Evolutionary conservation across 2,113 vertebrate species (phyloP), one percentile per base, ranked within the genome.

Genomic region (Brienomyrus longianalis): DNA sequence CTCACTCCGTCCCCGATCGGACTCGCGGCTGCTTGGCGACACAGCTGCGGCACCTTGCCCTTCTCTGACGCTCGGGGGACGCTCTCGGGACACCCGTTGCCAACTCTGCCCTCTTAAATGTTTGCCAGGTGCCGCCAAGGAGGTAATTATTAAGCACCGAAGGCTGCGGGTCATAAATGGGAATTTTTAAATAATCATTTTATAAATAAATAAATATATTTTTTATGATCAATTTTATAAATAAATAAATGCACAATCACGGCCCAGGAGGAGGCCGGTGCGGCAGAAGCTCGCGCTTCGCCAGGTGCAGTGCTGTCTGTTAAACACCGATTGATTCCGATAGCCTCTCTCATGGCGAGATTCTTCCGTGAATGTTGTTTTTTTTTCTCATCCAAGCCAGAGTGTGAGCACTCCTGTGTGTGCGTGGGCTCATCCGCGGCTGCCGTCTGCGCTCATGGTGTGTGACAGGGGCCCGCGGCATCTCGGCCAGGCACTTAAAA

Each of bases 1-100:
- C 45, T 51, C 88, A 59, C 86, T 90, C 88, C 51, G 51, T 27
- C 7, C 9, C 52, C 11, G 54, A 35, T 19, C 31, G 21, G 80
- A 77, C 56, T 88, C 56, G 23, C 66, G 88, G 86, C 89, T 88
- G 88, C 83, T 43, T 19, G 17, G 74, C 66, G 45, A 51, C 89
- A 52, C 17, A 54, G 85, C 47, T n/a, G 80, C 45, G 19, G 45
- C 83, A 56, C 0, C 89, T 84, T 84, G 21, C 70, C n/a, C 83
- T 88, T 90, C 59, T 88, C 74, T 7, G n/a, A n/a, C 11, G 83
- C 48, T 4, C 54, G 2, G 62, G 54, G 56, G 17, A n/a, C 27
- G 83, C 31, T 5, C 54, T 52, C 3, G 48, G 56, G 13, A 86
- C 11, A 52, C 11, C 85, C 52, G 13, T 3, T 52, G 47, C 70